These are phyloP conservation scores for Drosophila longiperda DNA, from an alignment of 2,888 invertebrate genomes.

Conservation along the genomic window DNA sequence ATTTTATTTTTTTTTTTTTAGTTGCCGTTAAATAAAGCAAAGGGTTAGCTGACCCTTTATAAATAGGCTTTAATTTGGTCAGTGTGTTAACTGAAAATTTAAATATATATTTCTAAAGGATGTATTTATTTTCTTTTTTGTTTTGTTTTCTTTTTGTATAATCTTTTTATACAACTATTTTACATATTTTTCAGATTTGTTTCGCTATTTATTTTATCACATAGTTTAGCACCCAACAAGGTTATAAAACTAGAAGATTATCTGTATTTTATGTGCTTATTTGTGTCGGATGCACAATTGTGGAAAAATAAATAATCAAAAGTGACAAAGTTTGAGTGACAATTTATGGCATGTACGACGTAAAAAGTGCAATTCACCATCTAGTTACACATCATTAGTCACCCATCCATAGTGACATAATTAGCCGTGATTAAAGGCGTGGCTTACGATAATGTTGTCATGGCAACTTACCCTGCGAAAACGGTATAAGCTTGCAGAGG, in stretches of 20 bases:
- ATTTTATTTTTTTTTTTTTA: not conserved
- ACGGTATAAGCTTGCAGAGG: slow-evolving; percentile 90
- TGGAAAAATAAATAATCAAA: too few relatives aligned
- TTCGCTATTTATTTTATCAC: not conserved
- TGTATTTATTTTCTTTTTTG: not conserved
- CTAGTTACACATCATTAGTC: too few relatives aligned
- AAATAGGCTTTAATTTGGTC: not conserved
- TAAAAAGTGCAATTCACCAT: too few relatives aligned
- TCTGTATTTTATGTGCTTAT: not conserved
- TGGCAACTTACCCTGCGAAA: slow-evolving; percentile 88
- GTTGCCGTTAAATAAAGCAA: not conserved
- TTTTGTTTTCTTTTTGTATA: not conserved
- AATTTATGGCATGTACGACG: too few relatives aligned
- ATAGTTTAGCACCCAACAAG: not conserved
- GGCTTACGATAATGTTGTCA: not conserved
- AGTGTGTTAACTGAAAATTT: not conserved
- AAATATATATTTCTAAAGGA: not conserved
- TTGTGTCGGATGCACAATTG: too few relatives aligned
- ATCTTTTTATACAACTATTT: not conserved
- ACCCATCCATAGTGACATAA: too few relatives aligned
- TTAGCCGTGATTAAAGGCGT: too few relatives aligned
- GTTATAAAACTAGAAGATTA: not conserved
- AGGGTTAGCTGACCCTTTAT: not conserved
- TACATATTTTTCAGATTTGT: not conserved
- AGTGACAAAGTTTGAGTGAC: too few relatives aligned